These are phyloP conservation scores for Aquatica leii DNA, from an alignment of 2,888 invertebrate genomes.

Conservation along the genomic window DNA sequence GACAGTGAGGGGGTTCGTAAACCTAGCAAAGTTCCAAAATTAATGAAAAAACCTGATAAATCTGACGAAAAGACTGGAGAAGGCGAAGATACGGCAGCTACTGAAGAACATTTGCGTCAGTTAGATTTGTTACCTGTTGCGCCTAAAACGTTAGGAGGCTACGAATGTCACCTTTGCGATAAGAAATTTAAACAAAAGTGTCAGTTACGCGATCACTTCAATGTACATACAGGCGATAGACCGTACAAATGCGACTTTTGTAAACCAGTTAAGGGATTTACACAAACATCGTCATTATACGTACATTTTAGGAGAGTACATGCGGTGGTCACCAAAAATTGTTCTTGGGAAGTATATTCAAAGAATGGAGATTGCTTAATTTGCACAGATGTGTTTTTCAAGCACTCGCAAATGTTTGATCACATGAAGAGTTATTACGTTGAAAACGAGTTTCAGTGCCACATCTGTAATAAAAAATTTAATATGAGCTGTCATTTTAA, in stretches of 20 bases:
- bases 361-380: conserved; percentile 26
- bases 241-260: conserved; percentile 32
- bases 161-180: conserved; percentile 20
- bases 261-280: conserved; percentile 23
- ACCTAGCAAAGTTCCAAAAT: neutral
- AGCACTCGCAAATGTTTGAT: conserved; percentile 24
- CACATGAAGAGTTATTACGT: conserved; percentile 22
- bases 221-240: conserved; percentile 28
- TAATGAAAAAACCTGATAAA: no score
- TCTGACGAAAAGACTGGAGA: neutral
- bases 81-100: conserved; percentile 11
- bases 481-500: conserved; percentile 26
- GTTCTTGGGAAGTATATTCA: conserved; percentile 27
- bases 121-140: neutral
- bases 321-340: conserved; percentile 20
- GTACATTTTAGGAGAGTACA: conserved; percentile 29
- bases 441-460: conserved; percentile 18
- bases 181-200: conserved; percentile 27
- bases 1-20: no score
- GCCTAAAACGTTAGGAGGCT: conserved; percentile 6
- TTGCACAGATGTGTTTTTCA: conserved; percentile 23
- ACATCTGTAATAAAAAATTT: conserved; percentile 17
- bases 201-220: conserved; percentile 26
- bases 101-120: neutral
- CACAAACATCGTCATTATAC: conserved; percentile 31